Percentiles rank a stretch among this genome's conserved stretches.
phyloP scores from a whole-genome alignment of 2,113 vertebrate genomes.

The Crotophaga sulcirostris region DNA sequence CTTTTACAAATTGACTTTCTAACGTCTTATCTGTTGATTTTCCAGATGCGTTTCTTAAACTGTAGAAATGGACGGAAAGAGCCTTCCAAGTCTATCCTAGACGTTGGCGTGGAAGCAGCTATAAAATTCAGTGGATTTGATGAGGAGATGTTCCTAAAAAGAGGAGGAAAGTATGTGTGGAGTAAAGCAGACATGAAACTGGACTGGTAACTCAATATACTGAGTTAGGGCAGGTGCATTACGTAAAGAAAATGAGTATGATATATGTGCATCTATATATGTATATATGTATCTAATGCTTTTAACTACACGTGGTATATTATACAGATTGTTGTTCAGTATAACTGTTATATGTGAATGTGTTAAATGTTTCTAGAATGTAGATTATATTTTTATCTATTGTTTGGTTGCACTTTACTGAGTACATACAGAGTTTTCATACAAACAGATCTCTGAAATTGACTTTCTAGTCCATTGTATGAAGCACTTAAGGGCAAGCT shows the following conservation, averaged over 20 bases:
- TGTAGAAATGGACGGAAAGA: slow-evolving; percentile 89
- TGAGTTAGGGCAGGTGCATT: neutral
- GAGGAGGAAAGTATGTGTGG: slow-evolving; percentile 93
- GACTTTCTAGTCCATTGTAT: neutral
- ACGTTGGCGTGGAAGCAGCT: slow-evolving; percentile 86
- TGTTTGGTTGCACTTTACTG: neutral
- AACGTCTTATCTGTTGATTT: neutral
- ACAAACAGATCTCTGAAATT: neutral
- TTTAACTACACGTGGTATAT: neutral
- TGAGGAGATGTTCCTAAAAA: slow-evolving; percentile 89
- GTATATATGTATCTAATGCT: neutral
- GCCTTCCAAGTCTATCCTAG: slow-evolving; percentile 91
- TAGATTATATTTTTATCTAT: neutral
- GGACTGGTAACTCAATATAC: slow-evolving; percentile 82
- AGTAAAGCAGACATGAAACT: slow-evolving; percentile 92
- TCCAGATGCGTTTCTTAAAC: slow-evolving; percentile 95
- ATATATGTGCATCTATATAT: neutral
- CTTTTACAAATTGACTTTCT: neutral
- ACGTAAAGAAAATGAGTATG: neutral
- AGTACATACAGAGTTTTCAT: neutral
- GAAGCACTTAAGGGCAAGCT: neutral
- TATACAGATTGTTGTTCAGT: neutral
- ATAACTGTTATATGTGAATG: neutral
- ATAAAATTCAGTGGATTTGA: slow-evolving; percentile 94
- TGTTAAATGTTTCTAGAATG: neutral